Evolutionary conservation across 2,888 invertebrate species (phyloP).

Genomic region (Synanthedon andrenaeformis): DNA sequence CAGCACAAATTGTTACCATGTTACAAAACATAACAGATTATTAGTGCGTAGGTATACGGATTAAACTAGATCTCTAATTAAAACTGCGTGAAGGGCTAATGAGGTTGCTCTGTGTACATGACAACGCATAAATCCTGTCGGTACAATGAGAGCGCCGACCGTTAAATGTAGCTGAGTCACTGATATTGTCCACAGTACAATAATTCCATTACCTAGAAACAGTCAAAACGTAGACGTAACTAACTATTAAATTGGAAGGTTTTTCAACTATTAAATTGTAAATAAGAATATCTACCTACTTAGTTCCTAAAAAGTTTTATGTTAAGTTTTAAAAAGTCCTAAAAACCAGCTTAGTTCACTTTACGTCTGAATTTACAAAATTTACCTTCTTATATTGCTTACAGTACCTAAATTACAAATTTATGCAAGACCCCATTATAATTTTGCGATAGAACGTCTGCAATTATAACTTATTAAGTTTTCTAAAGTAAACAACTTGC

Average conservation of each 20-base stretch:
- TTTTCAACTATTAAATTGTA: no score
- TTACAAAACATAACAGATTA: no score
- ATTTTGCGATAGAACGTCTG: neutral
- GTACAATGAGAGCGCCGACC: conserved; percentile 57
- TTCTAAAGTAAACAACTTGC: conserved; percentile 12
- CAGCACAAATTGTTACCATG: no score
- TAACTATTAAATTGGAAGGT: no score
- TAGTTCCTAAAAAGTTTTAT: no score
- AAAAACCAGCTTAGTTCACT: no score
- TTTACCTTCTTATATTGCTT: no score
- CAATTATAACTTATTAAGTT: conserved; percentile 14
- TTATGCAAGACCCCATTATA: no score
- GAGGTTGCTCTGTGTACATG: conserved; percentile 51
- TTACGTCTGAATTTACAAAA: no score
- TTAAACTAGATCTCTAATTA: conserved; percentile 46
- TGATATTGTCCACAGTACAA: conserved; percentile 64
- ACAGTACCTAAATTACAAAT: no score
- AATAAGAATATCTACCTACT: no score
- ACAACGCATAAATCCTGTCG: conserved; percentile 55
- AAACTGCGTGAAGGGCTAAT: conserved; percentile 53
- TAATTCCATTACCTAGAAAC: conserved; percentile 55
- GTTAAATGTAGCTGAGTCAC: conserved; percentile 58
- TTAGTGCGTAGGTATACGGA: neutral
- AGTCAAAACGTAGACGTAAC: conserved; percentile 21
- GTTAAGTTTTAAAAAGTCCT: no score